Percentiles rank a stretch among this genome's conserved stretches.
phyloP scores from a whole-genome alignment of 2,113 vertebrate species.

The Crypturellus undulatus region DNA sequence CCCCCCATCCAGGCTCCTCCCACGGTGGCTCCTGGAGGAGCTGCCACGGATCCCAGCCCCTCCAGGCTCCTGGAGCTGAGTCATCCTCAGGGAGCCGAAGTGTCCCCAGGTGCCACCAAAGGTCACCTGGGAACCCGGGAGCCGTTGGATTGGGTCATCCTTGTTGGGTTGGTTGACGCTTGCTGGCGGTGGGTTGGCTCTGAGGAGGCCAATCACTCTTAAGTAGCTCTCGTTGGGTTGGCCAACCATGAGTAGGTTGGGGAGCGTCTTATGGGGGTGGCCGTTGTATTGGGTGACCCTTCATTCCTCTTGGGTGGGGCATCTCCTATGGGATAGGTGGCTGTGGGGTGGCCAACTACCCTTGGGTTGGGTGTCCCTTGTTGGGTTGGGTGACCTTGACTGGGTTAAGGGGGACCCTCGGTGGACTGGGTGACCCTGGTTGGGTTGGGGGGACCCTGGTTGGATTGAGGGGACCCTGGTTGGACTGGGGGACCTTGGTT shows the following conservation, averaged over 20 bases:
- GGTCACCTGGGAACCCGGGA: background rate
- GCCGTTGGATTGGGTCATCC: background rate
- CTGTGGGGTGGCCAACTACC: background rate
- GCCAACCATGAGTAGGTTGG: background rate
- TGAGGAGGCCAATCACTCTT: background rate
- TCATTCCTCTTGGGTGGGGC: no score
- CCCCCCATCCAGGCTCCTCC: background rate
- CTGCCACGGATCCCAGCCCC: background rate
- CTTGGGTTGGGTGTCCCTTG: background rate
- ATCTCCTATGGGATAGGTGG: no score
- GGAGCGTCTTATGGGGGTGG: background rate
- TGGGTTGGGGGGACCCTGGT: no score
- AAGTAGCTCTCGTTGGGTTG: background rate
- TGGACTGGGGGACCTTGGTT: no score
- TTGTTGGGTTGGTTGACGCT: background rate
- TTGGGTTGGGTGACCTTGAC: no score
- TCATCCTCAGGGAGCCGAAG: background rate
- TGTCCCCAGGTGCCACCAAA: background rate
- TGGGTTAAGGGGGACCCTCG: no score
- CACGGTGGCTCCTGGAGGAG: background rate
- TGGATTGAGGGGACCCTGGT: no score
- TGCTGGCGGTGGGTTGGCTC: background rate
- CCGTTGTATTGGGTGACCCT: accelerated
- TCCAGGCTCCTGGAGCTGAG: background rate
- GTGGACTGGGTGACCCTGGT: no score